These are phyloP conservation scores for Oceanodroma leucorhoa DNA, from an alignment of 2,797 vertebrate species.

Conservation along the genomic window DNA sequence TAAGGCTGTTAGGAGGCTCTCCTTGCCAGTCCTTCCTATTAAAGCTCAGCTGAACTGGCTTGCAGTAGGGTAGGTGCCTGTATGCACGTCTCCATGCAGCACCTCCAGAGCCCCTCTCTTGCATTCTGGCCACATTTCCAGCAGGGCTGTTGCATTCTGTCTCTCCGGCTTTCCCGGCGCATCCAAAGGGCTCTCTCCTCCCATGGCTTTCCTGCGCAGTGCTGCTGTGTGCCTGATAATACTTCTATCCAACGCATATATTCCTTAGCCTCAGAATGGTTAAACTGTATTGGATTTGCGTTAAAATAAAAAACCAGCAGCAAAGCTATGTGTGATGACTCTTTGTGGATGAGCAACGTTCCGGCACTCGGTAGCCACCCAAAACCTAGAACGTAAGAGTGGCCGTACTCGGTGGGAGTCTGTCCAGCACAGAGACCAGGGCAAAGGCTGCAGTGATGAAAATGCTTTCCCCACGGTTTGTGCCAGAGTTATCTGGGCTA, in stretches of 20 bases:
- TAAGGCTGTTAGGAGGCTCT: neutral
- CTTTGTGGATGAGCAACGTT: accelerated
- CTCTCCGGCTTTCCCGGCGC: neutral
- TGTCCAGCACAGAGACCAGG: neutral
- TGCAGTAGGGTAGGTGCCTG: neutral
- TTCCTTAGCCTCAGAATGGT: neutral
- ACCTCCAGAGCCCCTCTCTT: neutral
- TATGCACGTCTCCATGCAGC: neutral
- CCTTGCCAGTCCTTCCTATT: conserved; percentile 13
- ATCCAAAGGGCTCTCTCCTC: neutral
- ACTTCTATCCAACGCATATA: neutral
- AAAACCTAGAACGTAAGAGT: neutral
- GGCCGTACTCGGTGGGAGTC: neutral
- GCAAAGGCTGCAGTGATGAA: neutral
- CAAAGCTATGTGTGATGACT: neutral
- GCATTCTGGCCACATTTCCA: neutral
- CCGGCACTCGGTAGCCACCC: neutral
- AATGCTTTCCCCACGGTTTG: neutral
- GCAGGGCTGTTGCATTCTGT: neutral
- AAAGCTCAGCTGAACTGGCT: neutral
- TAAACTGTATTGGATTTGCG: neutral
- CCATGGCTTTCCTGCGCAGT: accelerated
- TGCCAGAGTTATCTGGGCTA: neutral
- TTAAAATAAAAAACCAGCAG: neutral
- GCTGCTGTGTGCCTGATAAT: neutral